Conservation (phyloP, 1,140 invertebrate species). For the Drosophila carrolli region DNA sequence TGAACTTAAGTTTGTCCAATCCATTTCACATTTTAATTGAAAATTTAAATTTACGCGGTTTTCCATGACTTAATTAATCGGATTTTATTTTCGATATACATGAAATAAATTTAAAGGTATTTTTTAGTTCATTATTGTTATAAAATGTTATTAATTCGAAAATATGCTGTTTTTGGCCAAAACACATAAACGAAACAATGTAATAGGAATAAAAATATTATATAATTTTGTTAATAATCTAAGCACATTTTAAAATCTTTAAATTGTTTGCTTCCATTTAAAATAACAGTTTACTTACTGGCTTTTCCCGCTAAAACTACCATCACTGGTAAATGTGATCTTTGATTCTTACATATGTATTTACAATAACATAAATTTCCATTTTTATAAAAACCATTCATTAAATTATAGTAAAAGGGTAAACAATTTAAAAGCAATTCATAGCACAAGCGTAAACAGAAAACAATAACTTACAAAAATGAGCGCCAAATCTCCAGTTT, state of each 20-base stretch:
- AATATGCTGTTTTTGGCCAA: too few species aligned
- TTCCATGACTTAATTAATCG: neutral
- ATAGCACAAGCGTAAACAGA: too few species aligned
- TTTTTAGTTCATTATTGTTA: conserved; percentile 1
- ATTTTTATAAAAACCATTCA: conserved; percentile 6
- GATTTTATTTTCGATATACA: neutral
- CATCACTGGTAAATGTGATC: conserved; percentile 1
- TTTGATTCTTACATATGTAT: neutral
- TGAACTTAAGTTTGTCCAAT: neutral
- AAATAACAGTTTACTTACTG: neutral
- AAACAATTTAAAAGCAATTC: too few species aligned
- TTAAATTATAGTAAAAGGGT: too few species aligned
- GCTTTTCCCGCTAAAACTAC: neutral
- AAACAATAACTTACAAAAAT: conserved; percentile 8
- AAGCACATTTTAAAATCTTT: neutral
- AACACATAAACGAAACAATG: too few species aligned
- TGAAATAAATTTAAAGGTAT: neutral
- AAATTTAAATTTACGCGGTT: neutral
- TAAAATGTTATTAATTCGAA: neutral
- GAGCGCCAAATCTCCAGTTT: conserved; percentile 22
- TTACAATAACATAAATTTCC: neutral
- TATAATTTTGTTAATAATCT: neutral
- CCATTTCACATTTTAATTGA: neutral
- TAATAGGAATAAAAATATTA: too few species aligned
- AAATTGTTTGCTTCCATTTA: neutral